Percentiles rank a stretch among this genome's conserved stretches.
These are phyloP conservation scores for Archivesica marissinica DNA, from an alignment of 1,140 invertebrate species.

Conservation along the genomic window DNA sequence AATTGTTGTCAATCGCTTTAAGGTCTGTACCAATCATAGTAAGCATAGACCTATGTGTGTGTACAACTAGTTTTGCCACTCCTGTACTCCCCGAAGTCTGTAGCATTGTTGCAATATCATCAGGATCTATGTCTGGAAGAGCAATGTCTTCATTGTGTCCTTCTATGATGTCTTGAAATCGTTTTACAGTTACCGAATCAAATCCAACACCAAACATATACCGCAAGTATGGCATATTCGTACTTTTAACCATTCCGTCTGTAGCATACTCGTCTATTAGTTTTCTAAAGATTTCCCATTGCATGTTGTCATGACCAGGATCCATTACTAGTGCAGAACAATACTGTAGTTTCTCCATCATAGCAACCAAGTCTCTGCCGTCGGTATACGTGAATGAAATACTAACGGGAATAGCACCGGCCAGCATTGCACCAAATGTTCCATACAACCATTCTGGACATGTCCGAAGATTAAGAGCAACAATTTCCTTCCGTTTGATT, in stretches of 20 bases:
- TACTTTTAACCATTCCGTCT: neutral
- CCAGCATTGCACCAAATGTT: constrained; percentile 13
- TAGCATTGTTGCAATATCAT: neutral
- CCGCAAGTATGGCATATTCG: neutral
- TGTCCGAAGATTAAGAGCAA: neutral
- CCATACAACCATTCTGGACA: constrained; percentile 31
- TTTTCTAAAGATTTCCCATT: neutral
- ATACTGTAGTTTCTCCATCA: neutral
- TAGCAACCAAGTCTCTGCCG: constrained; percentile 2
- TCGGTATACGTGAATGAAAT: constrained; percentile 9
- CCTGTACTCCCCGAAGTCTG: constrained; percentile 10
- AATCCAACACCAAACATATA: neutral
- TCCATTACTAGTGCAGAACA: constrained; percentile 17
- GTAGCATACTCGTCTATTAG: neutral
- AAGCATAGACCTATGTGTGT: neutral
- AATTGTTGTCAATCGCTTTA: neutral
- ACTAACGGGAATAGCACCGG: neutral
- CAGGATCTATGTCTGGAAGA: neutral
- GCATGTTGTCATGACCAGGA: neutral
- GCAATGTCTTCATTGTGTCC: neutral
- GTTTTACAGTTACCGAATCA: neutral
- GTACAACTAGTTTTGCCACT: neutral
- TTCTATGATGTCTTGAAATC: neutral
- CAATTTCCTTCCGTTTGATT: neutral
- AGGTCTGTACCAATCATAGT: too few species aligned